Percentiles rank a stretch among this genome's conserved stretches.
Conservation (phyloP, 2,797 vertebrate species). For the Chaunax sp. region DNA sequence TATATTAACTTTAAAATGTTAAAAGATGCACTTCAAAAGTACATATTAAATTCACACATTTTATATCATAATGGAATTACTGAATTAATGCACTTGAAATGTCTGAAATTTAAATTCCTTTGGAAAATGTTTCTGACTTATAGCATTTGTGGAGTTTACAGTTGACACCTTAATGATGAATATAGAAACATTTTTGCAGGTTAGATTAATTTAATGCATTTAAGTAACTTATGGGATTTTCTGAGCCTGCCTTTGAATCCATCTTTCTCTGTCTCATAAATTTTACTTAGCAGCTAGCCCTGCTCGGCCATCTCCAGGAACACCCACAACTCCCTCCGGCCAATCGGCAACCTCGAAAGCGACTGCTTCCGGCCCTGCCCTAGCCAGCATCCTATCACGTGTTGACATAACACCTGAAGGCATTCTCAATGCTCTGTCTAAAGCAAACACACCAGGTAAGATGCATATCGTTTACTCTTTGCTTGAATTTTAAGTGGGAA, state of each 20-base stretch:
- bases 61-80: too few relatives aligned
- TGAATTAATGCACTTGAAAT: too few relatives aligned
- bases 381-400: constrained; percentile 96
- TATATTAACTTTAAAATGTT: too few relatives aligned
- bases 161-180: neutral
- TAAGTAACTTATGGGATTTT: neutral
- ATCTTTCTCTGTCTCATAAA: neutral
- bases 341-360: constrained; percentile 86
- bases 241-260: neutral
- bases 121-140: too few relatives aligned
- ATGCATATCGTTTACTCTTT: neutral
- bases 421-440: constrained; percentile 91
- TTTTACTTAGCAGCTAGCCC: constrained; percentile 88
- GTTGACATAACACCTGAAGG: constrained; percentile 96
- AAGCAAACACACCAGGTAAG: constrained; percentile 89
- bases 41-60: too few relatives aligned
- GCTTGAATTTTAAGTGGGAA: neutral
- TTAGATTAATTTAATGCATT: too few relatives aligned
- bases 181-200: too few relatives aligned
- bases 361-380: constrained; percentile 82
- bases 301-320: constrained; percentile 89
- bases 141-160: neutral
- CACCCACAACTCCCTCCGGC: constrained; percentile 88
- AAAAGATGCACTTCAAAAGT: too few relatives aligned
- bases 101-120: too few relatives aligned